These are phyloP conservation scores for Neopipo cinnamomea DNA, from an alignment of 2,113 vertebrate species.

Conservation along the genomic window DNA sequence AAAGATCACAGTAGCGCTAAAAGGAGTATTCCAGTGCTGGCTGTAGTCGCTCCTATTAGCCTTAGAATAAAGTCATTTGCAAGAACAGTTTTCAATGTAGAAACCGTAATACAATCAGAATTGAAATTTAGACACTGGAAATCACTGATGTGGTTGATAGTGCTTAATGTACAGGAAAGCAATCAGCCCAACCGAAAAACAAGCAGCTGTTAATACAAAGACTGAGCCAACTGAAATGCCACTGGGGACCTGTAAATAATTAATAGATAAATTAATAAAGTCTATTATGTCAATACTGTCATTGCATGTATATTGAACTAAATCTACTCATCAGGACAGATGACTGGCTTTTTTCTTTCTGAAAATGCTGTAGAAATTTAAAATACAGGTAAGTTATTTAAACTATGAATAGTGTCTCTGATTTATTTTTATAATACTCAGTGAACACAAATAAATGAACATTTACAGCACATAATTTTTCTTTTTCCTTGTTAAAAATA, in stretches of 20 bases:
- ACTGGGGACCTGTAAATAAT: background rate
- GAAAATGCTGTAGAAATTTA: background rate
- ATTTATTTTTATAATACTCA: background rate
- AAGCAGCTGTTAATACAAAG: background rate
- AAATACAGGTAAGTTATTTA: background rate
- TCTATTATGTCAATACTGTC: background rate
- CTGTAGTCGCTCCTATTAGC: fast-evolving
- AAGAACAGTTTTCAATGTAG: background rate
- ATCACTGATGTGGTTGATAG: background rate
- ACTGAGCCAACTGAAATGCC: background rate
- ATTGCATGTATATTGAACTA: background rate
- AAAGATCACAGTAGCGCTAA: background rate
- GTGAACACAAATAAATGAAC: background rate
- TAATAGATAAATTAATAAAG: background rate
- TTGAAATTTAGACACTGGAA: background rate
- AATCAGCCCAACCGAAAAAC: background rate
- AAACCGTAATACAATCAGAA: background rate
- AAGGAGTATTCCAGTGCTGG: background rate
- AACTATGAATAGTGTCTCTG: fast-evolving
- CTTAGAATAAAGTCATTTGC: background rate
- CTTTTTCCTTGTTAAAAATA: background rate
- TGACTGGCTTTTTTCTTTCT: background rate
- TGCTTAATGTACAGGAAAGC: background rate
- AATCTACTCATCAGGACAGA: background rate
- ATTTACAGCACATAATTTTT: background rate